Base-by-base conservation (phyloP, 2,113 vertebrate species). In the Erythrocebus patas region DNA sequence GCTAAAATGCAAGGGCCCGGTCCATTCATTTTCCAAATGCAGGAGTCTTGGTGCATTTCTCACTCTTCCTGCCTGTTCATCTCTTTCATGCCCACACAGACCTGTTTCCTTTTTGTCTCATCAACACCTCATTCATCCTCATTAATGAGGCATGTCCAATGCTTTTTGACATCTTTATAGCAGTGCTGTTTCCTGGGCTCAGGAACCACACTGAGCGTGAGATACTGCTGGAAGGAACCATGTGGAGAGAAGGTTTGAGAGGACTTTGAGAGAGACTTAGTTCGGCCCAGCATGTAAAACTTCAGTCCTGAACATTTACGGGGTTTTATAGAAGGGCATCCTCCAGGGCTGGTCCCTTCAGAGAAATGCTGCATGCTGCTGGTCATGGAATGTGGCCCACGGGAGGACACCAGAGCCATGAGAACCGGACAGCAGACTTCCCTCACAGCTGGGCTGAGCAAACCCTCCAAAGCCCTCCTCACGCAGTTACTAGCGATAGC, bases 381-480 rank as follows among this genome's bases (percentile, higher is more conserved):
- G 4, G 17, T 50, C 27, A 35, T 12, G 40, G 50, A 61, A 10
- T 35, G 78, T 66, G 76, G 38, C 52, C 75, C 30, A 0, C 0
- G 8, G 18, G 64, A 43, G 35, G 68, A 76, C 45, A 18, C 3
- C n/a, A 68, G 86, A 43, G 22, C 32, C 68, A 10, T 43, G 4
- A 48, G 57, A 52, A 22, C 61, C 40, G 35, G 70, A 55, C 32
- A 91, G 20, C 8, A 2, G 11, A 43, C 10, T 5, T 50, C 52
- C 40, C n/a, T 70, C 43, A 0, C 0, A 0, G n/a, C 35, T 8
- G 7, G 0, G 40, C 25, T 6, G 5, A 40, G 8, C 89, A 73
- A 22, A n/a, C 75, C 3, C 66, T 16, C 25, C 8, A 0, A 18
- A 40, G 40, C 38, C 57, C 59, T 61, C 43, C 35, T 25, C 25